Conservation (phyloP, 1,140 invertebrate genomes). For the Megalonaias nervosa region DNA sequence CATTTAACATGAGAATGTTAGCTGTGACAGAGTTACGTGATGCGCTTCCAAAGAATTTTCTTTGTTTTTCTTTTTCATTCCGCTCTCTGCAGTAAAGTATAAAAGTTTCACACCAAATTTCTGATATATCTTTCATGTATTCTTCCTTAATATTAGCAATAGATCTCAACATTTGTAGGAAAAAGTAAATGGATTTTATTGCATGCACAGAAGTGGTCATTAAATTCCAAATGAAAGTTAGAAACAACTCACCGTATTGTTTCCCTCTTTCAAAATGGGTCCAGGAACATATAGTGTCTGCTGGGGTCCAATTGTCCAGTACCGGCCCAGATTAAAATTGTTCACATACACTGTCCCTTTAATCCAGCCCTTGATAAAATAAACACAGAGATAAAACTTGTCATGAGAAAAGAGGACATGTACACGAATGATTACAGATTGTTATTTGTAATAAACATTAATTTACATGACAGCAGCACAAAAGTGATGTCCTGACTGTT, state of each 20-base stretch:
- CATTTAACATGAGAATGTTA: not conserved
- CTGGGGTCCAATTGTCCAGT: slow-evolving; percentile 76
- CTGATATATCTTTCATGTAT: not conserved
- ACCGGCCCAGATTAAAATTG: slow-evolving; percentile 78
- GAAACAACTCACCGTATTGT: slow-evolving; percentile 70
- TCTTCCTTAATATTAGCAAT: not conserved
- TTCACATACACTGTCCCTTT: slow-evolving; percentile 79
- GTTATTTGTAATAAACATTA: too few relatives aligned
- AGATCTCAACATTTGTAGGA: not conserved
- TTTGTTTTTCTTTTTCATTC: not conserved
- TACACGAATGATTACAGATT: not conserved
- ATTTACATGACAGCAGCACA: not conserved
- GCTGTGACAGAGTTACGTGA: not conserved
- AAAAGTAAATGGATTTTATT: not conserved
- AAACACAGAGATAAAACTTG: not conserved
- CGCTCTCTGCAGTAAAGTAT: not conserved
- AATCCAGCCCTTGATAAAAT: slow-evolving; percentile 59
- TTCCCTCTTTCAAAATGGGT: slow-evolving; percentile 73
- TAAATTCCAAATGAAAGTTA: not conserved
- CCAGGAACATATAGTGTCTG: slow-evolving; percentile 76
- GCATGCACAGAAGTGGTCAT: not conserved
- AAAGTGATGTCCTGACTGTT: not conserved
- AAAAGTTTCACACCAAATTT: not conserved
- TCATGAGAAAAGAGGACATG: not conserved
- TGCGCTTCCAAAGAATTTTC: not conserved